Evolutionary conservation across 2,888 invertebrate genomes (phyloP).

Genomic region (Hirtodrosophila confusa): DNA sequence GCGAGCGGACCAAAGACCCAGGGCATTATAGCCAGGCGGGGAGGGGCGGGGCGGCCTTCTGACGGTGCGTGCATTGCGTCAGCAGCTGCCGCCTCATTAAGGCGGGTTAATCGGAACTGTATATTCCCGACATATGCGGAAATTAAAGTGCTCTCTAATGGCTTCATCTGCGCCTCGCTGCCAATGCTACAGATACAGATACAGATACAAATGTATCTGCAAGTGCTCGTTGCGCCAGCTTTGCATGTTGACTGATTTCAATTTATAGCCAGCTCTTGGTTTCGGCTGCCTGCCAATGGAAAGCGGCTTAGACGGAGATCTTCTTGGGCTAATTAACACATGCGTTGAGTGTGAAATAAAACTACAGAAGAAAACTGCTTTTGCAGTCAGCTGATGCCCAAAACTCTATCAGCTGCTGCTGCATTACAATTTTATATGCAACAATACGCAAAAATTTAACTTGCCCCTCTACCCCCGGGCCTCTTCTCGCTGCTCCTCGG

Average conservation of each 20-base stretch:
- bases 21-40: constrained; percentile 3
- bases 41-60: constrained; percentile 39
- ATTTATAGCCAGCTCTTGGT: constrained; percentile 9
- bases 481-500: too few species aligned
- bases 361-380: constrained; percentile 7
- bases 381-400: constrained; percentile 43
- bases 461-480: neutral
- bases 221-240: constrained; percentile 5
- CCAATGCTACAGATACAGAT: neutral
- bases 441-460: constrained; percentile 52
- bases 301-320: neutral
- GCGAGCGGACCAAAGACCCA: constrained; percentile 21
- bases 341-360: constrained; percentile 3
- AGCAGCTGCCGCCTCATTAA: constrained; percentile 60
- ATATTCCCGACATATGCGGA: constrained; percentile 59
- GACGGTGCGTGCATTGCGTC: constrained; percentile 73
- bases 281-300: neutral
- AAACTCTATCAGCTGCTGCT: constrained; percentile 42
- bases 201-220: constrained; percentile 33
- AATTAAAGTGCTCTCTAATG: constrained; percentile 38
- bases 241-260: constrained; percentile 19
- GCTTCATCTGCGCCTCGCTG: too few species aligned
- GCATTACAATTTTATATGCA: constrained; percentile 62
- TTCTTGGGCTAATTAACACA: constrained; percentile 37
- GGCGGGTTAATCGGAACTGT: constrained; percentile 68